Conservation (phyloP, 2,797 vertebrate genomes). For the Paratrypauchen microcephalus region DNA sequence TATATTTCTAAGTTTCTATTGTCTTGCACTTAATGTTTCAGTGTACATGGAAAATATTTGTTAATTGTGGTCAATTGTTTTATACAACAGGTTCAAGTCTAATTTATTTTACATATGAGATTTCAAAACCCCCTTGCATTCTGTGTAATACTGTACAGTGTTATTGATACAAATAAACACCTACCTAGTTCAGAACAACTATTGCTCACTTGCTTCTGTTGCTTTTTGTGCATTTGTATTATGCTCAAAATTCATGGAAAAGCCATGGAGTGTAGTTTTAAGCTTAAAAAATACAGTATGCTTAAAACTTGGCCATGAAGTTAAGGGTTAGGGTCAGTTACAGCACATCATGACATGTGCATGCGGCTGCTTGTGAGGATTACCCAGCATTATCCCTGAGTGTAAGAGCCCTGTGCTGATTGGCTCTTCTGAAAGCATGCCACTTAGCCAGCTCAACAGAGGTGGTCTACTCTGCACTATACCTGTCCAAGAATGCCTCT, state of each 20-base stretch:
- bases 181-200: not conserved
- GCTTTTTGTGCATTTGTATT: conserved; percentile 1
- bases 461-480: conserved; percentile 49
- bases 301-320: conserved; percentile 10
- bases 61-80: conserved; percentile 29
- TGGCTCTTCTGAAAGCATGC: conserved; percentile 61
- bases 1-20: conserved; percentile 23
- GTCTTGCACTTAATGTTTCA: conserved; percentile 48
- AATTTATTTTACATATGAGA: conserved; percentile 66
- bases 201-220: not conserved
- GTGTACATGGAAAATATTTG: conserved; percentile 25
- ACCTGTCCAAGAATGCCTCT: conserved; percentile 55
- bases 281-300: conserved; percentile 16
- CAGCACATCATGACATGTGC: conserved; percentile 33
- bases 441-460: conserved; percentile 65
- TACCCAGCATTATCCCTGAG: conserved; percentile 64
- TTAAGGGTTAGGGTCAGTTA: conserved; percentile 29
- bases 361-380: conserved; percentile 62
- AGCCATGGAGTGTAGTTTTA: not conserved
- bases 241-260: not conserved
- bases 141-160: conserved; percentile 66
- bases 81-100: conserved; percentile 45
- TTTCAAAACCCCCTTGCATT: conserved; percentile 45
- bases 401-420: conserved; percentile 57
- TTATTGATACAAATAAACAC: conserved; percentile 59